Base-by-base conservation (phyloP, 2,797 vertebrate species). In the Spea hammondii region DNA sequence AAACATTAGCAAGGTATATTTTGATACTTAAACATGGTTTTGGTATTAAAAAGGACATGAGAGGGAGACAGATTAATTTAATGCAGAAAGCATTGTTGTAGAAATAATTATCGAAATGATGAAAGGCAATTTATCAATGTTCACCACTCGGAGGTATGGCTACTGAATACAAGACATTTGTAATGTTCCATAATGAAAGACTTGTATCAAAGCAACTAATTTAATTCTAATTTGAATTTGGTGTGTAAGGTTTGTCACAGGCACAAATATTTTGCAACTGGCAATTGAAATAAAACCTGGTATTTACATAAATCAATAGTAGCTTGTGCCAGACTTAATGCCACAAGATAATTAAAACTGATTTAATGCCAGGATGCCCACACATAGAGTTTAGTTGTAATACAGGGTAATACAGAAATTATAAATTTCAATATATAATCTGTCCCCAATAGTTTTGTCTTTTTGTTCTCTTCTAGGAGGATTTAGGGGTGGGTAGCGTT, bases 231-330 rank as follows among this genome's bases (percentile, higher is more conserved):
- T 78, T 72, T 78, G 9, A 67, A 67, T 72, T 79, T 70, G 67
- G 47, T 6, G 47, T 67, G 48, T 53, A 74, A 57, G 66, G 59
- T 66, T 48, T 78, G 60, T 44, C 71, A 49, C 13, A 59, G 50
- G 68, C 60, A 79, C 62, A 60, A 65, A 79, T 67, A 73, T 66
- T 66, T 73, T 67, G 64, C 73, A 79, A 59, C 72, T 68, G 70
- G n/a, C 64, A 59, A 44, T 49, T 72, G 64, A 72, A 73, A 65
- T 73, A 66, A 50, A 79, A 48, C 45, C 10, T 66, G 64, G 62
- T 55, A 66, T 50, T 67, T 79, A 49, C 70, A 73, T 79, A 79
- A 72, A 78, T 78, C 77, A 78, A 57, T 79, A 79, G 62, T n/a
- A 59, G 45, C 70, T 67, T 45, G 62, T 67, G 70, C 70, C 70